Evolutionary conservation across 2,888 invertebrate species (phyloP).

Genomic region (Dicranocentrus wangi): DNA sequence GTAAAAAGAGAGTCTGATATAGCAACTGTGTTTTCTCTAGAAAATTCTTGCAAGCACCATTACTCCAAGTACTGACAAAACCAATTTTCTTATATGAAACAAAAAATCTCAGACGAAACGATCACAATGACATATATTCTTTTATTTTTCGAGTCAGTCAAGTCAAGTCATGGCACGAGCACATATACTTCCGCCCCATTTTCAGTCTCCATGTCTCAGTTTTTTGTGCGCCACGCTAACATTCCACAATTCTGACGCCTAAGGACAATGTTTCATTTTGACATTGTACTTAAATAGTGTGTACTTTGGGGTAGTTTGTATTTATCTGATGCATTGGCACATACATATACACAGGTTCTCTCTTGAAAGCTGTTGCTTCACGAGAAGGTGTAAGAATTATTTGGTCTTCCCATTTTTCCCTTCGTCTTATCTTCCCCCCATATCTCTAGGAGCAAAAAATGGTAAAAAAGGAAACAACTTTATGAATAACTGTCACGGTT

Average conservation of each 20-base stretch:
- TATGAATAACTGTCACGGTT: conserved; percentile 44
- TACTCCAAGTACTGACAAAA: too few relatives aligned
- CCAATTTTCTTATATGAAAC: too few relatives aligned
- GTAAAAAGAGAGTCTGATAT: not conserved
- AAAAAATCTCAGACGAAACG: not conserved
- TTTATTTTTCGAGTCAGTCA: not conserved
- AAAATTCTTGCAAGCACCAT: too few relatives aligned
- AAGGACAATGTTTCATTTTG: conserved; percentile 37
- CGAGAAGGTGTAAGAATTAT: not conserved
- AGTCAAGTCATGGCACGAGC: too few relatives aligned
- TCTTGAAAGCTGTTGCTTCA: conserved; percentile 54
- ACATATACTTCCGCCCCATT: not conserved
- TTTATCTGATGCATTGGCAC: not conserved
- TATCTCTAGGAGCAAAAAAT: conserved; percentile 13
- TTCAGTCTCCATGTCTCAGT: too few relatives aligned
- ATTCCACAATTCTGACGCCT: not conserved
- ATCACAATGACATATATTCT: conserved; percentile 1
- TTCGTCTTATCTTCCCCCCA: not conserved
- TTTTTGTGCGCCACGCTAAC: too few relatives aligned
- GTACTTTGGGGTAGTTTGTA: too few relatives aligned
- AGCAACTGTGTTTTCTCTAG: not conserved
- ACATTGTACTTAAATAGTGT: not conserved
- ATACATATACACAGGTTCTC: not conserved
- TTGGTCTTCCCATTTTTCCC: not conserved
- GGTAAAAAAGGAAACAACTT: conserved; percentile 11